Evolutionary conservation across 2,113 vertebrate genomes (phyloP).

Genomic region (Trematocara marginatum): DNA sequence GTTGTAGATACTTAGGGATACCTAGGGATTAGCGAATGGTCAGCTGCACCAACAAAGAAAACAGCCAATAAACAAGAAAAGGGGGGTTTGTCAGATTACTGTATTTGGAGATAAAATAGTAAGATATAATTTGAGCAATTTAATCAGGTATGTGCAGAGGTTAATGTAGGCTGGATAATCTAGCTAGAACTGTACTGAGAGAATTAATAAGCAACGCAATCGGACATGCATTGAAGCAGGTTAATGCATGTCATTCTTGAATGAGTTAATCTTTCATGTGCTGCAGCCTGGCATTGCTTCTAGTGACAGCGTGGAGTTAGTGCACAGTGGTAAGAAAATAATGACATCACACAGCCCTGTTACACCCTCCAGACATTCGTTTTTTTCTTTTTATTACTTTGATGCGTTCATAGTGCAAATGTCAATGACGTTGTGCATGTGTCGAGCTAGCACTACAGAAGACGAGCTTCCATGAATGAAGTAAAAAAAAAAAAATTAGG

Average conservation of each 20-base stretch:
- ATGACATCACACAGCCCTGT: not conserved
- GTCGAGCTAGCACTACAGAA: not conserved
- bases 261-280: not conserved
- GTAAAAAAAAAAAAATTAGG: fast-evolving
- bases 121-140: not conserved
- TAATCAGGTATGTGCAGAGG: not conserved
- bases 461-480: not conserved
- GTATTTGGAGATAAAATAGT: not conserved
- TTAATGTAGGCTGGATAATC: not conserved
- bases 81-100: not conserved
- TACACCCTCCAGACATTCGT: not conserved
- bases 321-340: not conserved
- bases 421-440: not conserved
- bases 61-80: not conserved
- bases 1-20: not conserved
- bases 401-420: not conserved
- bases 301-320: not conserved
- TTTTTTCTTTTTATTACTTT: not conserved
- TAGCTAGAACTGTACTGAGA: not conserved
- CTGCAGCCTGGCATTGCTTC: not conserved
- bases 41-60: not conserved
- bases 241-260: not conserved
- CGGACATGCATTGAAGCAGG: not conserved
- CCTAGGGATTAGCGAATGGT: not conserved
- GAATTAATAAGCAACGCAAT: not conserved